Percentiles rank a stretch among this genome's conserved stretches.
Conservation (phyloP, 2,888 invertebrate species). For the Nomada hirtipes region DNA sequence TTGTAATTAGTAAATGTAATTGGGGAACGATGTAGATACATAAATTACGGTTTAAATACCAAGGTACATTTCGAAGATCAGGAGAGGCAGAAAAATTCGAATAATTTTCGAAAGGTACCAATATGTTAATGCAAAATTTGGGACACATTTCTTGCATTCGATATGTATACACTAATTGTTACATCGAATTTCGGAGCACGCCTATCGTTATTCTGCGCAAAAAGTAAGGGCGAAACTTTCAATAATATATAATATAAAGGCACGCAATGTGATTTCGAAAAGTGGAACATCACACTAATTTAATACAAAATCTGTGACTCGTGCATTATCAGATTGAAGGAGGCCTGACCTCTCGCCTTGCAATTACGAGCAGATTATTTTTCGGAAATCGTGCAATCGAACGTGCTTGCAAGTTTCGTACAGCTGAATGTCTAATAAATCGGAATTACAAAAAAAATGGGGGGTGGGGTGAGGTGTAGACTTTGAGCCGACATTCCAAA, state of each 20-base stretch:
- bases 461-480: slow-evolving; percentile 64
- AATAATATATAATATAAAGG: slow-evolving; percentile 29
- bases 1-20: not conserved
- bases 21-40: not conserved
- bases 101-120: not conserved
- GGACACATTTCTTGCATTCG: not conserved
- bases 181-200: slow-evolving; percentile 17
- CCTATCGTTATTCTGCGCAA: slow-evolving; percentile 6
- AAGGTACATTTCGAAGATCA: not conserved
- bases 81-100: not conserved
- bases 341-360: slow-evolving; percentile 5
- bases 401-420: slow-evolving; percentile 18
- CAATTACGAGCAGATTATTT: slow-evolving; percentile 24
- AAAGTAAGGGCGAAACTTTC: slow-evolving; percentile 17
- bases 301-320: slow-evolving; percentile 39
- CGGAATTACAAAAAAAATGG: slow-evolving; percentile 58
- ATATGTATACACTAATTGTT: slow-evolving; percentile 2
- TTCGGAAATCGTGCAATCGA: slow-evolving; percentile 19
- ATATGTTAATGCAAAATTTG: not conserved
- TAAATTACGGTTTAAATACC: not conserved
- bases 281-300: slow-evolving; percentile 61
- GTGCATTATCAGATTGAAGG: not conserved
- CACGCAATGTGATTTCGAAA: slow-evolving; percentile 49
- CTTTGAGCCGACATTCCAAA: slow-evolving; percentile 68
- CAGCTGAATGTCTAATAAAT: slow-evolving; percentile 64